Conservation (phyloP, 2,797 vertebrate species). For the Melanotaenia parkinsoni region DNA sequence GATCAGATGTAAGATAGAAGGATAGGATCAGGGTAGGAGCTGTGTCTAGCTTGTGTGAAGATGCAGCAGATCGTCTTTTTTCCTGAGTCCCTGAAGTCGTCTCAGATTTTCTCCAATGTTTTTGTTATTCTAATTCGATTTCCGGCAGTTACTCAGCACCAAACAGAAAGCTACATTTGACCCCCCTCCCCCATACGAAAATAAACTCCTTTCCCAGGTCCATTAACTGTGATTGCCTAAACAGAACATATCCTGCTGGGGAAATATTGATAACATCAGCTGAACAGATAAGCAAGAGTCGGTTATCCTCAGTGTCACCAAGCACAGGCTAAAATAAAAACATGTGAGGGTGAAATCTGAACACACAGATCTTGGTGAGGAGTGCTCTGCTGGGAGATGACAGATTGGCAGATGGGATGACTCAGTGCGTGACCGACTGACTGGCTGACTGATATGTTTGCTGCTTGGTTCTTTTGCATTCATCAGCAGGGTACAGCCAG, state of each 20-base stretch:
- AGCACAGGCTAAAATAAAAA: neutral
- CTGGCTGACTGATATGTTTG: slow-evolving; percentile 42
- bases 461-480: slow-evolving; percentile 51
- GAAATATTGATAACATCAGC: slow-evolving; percentile 20
- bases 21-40: too few relatives aligned
- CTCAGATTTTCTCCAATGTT: slow-evolving; percentile 44
- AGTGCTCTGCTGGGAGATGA: slow-evolving; percentile 47
- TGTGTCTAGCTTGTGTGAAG: neutral
- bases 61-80: slow-evolving; percentile 3
- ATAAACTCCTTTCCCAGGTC: slow-evolving; percentile 52
- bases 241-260: slow-evolving; percentile 50
- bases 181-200: slow-evolving; percentile 41
- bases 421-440: slow-evolving; percentile 48
- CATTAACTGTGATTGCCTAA: slow-evolving; percentile 45
- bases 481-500: slow-evolving; percentile 68
- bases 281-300: slow-evolving; percentile 17
- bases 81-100: slow-evolving; percentile 37
- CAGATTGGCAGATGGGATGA: slow-evolving; percentile 53
- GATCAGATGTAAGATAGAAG: too few relatives aligned
- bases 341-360: neutral
- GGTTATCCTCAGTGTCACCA: slow-evolving; percentile 5
- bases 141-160: slow-evolving; percentile 30
- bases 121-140: slow-evolving; percentile 59
- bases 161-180: slow-evolving; percentile 48
- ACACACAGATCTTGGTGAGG: neutral